These are phyloP conservation scores for Drosophila eohydei DNA, from an alignment of 2,888 invertebrate genomes.

Conservation along the genomic window DNA sequence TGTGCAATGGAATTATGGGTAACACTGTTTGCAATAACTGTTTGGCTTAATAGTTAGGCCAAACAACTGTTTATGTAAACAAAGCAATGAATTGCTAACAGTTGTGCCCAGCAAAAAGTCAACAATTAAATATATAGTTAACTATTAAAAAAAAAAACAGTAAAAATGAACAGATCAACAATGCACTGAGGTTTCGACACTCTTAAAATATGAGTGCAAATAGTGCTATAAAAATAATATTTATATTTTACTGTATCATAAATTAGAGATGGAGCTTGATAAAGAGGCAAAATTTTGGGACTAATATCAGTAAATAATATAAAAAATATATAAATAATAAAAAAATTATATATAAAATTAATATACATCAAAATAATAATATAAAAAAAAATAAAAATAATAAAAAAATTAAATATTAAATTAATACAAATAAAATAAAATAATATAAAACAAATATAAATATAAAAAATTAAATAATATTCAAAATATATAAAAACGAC, in stretches of 20 bases:
- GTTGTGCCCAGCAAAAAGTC: background rate
- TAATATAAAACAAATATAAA: too few relatives aligned
- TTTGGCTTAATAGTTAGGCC: slow-evolving; percentile 7
- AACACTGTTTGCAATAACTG: slow-evolving; percentile 15
- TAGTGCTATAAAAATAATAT: background rate
- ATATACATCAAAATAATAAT: background rate
- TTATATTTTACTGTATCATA: background rate
- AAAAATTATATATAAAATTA: too few relatives aligned
- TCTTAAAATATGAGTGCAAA: background rate
- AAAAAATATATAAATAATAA: background rate
- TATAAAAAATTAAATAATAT: background rate
- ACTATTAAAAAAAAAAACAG: slow-evolving; percentile 1
- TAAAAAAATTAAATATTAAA: too few relatives aligned
- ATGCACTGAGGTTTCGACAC: background rate
- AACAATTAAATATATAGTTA: background rate
- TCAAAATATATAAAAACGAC: background rate
- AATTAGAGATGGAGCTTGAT: background rate
- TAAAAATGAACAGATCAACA: background rate
- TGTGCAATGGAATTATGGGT: background rate
- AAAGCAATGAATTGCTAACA: slow-evolving; percentile 6
- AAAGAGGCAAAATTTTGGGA: background rate
- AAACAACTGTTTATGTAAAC: slow-evolving; percentile 28
- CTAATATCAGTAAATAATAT: background rate
- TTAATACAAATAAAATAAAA: too few relatives aligned
- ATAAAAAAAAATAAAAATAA: too few relatives aligned